Percentiles rank a stretch among this genome's conserved stretches.
These are phyloP conservation scores for Hymenopus coronatus DNA, from an alignment of 2,888 invertebrate genomes.

Conservation along the genomic window DNA sequence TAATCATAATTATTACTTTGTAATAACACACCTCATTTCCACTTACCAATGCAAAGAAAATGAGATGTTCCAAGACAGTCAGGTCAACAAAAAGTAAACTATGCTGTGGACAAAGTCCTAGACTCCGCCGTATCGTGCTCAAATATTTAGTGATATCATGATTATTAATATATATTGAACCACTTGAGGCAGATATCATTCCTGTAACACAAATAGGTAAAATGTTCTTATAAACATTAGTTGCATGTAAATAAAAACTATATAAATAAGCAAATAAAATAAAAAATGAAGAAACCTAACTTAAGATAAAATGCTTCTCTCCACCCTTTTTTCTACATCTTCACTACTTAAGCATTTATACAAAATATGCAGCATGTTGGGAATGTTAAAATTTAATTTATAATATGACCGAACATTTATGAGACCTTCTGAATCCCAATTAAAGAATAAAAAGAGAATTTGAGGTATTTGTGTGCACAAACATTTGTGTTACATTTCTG, in stretches of 20 bases:
- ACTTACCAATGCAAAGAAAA: conserved; percentile 77
- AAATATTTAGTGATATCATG: conserved; percentile 66
- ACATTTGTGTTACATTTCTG: no score
- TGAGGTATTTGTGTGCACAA: no score
- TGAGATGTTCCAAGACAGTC: conserved; percentile 78
- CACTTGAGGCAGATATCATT: conserved; percentile 67
- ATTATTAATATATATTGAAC: conserved; percentile 68
- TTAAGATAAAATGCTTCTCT: no score
- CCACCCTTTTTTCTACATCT: no score
- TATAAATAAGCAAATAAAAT: conserved; percentile 1
- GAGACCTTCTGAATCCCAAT: no score
- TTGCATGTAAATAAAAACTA: neutral
- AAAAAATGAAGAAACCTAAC: neutral
- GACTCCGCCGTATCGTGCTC: conserved; percentile 62
- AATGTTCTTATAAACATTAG: neutral
- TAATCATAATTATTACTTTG: neutral
- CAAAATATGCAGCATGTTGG: no score
- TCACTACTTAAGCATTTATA: no score
- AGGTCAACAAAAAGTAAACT: conserved; percentile 81
- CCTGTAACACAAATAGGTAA: conserved; percentile 52
- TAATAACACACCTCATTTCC: neutral
- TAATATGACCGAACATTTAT: no score
- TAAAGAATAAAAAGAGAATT: no score
- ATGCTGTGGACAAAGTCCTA: conserved; percentile 91
- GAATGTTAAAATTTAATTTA: no score